Evolutionary conservation across 2,797 vertebrate species (phyloP).

Genomic region (Parauchenoglanis ngamensis): DNA sequence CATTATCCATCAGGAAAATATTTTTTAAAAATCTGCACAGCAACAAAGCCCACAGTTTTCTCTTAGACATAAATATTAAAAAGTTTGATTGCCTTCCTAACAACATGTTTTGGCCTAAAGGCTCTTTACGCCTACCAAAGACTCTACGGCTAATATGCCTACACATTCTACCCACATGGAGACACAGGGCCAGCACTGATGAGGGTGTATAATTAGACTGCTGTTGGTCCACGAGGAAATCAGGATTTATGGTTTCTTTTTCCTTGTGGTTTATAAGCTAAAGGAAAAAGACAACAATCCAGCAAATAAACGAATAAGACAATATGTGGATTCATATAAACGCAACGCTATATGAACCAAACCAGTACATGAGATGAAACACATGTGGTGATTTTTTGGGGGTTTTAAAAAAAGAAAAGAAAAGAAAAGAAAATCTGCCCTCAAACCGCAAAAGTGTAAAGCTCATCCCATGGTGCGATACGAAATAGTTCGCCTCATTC

Average conservation of each 20-base stretch:
- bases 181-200: slow-evolving; percentile 40
- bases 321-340: slow-evolving; percentile 23
- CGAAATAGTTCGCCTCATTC: slow-evolving; percentile 10
- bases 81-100: slow-evolving; percentile 37
- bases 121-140: slow-evolving; percentile 48
- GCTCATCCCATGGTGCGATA: slow-evolving; percentile 33
- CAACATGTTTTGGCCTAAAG: slow-evolving; percentile 43
- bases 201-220: slow-evolving; percentile 41
- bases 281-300: slow-evolving; percentile 23
- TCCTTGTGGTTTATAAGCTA: slow-evolving; percentile 14
- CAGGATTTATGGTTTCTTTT: slow-evolving; percentile 33
- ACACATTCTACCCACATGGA: slow-evolving; percentile 43
- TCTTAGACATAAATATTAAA: slow-evolving; percentile 16
- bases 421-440: background rate
- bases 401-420: background rate
- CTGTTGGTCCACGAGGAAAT: slow-evolving; percentile 8
- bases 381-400: slow-evolving; percentile 10
- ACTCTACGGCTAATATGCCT: slow-evolving; percentile 34
- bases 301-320: slow-evolving; percentile 1
- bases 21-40: slow-evolving; percentile 1
- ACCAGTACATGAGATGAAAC: slow-evolving; percentile 8
- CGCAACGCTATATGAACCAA: background rate
- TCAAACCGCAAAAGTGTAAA: slow-evolving; percentile 30
- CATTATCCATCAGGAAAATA: slow-evolving; percentile 10
- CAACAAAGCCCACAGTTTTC: slow-evolving; percentile 29